Evolutionary conservation across 1,140 invertebrate genomes (phyloP).

Genomic region (Heterodera schachtii): DNA sequence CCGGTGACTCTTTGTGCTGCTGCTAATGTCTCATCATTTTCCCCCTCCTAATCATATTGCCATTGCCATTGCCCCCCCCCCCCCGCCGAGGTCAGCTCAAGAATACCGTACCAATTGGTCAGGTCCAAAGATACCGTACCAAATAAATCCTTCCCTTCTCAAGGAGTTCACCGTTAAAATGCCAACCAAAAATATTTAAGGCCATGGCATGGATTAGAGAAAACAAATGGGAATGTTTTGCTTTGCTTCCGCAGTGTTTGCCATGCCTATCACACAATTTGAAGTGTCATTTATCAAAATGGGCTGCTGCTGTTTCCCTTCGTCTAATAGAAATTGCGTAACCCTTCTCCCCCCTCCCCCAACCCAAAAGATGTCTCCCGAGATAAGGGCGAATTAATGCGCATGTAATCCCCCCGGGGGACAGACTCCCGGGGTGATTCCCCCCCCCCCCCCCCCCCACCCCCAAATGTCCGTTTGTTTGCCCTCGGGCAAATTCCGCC

Average conservation of each 20-base stretch:
- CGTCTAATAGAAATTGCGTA: neutral
- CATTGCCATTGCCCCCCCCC: neutral
- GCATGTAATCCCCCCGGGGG: conserved; percentile 16
- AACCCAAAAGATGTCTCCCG: neutral
- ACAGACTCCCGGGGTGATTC: conserved; percentile 3
- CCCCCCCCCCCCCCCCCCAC: conserved; percentile 1
- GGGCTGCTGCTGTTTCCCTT: neutral
- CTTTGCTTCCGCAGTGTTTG: neutral
- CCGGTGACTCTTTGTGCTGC: too few relatives aligned
- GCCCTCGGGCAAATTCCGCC: conserved; percentile 11
- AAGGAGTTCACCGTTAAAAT: too few relatives aligned
- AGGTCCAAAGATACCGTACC: too few relatives aligned
- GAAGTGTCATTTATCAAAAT: conserved; percentile 13
- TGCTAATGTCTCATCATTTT: neutral
- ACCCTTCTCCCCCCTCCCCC: neutral
- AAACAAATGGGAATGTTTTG: neutral
- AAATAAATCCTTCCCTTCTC: too few relatives aligned
- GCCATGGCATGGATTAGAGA: neutral
- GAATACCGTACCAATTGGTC: neutral
- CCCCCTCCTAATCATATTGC: neutral
- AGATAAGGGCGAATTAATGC: conserved; percentile 18
- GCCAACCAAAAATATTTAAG: too few relatives aligned
- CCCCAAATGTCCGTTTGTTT: conserved; percentile 10
- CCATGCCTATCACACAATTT: neutral
- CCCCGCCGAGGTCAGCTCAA: neutral